A percentile compares a stretch with the other conserved stretches of the same genome.
phyloP scores from a whole-genome alignment of 2,888 invertebrate genomes.

The Choristoneura rosaceana region DNA sequence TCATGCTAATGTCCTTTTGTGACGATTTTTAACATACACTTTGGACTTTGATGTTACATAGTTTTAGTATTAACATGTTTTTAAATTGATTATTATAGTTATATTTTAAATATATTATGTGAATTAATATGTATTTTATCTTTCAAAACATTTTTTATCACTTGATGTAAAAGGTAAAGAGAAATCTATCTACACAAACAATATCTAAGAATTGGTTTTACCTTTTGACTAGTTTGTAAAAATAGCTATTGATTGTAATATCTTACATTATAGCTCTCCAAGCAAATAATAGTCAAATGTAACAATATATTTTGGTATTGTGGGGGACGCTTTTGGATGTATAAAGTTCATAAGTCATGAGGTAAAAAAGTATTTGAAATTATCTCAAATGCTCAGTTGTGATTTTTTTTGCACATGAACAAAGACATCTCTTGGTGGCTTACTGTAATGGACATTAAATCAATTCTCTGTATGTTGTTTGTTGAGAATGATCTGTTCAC shows the following conservation, averaged over 20 bases:
- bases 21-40: conserved; percentile 7
- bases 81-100: conserved; percentile 11
- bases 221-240: background rate
- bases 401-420: background rate
- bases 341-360: background rate
- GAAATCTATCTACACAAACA: background rate
- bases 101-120: background rate
- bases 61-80: conserved; percentile 32
- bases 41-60: conserved; percentile 35
- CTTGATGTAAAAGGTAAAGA: background rate
- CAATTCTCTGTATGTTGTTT: conserved; percentile 3
- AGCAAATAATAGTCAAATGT: background rate
- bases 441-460: background rate
- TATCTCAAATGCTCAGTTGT: background rate
- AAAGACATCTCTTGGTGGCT: background rate
- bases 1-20: background rate
- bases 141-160: background rate
- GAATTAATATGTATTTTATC: background rate
- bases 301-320: background rate
- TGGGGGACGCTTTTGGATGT: background rate
- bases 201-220: background rate
- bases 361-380: background rate
- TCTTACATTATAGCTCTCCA: background rate
- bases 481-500: background rate
- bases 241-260: background rate